Percentiles rank a stretch among this genome's conserved stretches.
These are phyloP conservation scores for Lates japonicus DNA, from an alignment of 2,797 vertebrate species.

Conservation along the genomic window DNA sequence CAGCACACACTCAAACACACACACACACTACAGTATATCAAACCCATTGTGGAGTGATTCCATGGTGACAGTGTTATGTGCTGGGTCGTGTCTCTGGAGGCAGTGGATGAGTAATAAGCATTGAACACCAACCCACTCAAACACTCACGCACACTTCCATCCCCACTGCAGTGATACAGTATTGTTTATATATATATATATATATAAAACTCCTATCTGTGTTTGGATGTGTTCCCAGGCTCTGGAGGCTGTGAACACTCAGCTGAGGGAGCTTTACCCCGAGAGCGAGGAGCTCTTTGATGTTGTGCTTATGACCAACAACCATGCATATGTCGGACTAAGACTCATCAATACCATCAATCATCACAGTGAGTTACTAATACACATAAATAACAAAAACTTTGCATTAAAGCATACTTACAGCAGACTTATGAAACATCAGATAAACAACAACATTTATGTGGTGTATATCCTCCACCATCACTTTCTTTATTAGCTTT, in stretches of 20 bases:
- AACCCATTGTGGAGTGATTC: not conserved
- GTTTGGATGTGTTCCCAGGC: conserved; percentile 83
- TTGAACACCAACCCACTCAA: conserved; percentile 32
- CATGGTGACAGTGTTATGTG: conserved; percentile 7
- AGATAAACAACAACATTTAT: no score
- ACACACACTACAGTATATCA: not conserved
- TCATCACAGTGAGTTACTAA: conserved; percentile 89
- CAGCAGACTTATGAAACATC: not conserved
- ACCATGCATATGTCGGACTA: conserved; percentile 94
- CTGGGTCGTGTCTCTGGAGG: conserved; percentile 41
- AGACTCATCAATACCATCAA: conserved; percentile 98
- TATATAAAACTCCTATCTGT: not conserved
- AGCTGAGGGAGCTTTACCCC: conserved; percentile 92
- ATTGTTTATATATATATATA: not conserved
- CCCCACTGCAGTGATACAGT: not conserved
- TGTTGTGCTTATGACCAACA: conserved; percentile 97
- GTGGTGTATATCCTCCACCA: not conserved
- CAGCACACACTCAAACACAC: conserved; percentile 9
- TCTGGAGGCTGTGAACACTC: conserved; percentile 92
- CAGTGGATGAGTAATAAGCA: conserved; percentile 24
- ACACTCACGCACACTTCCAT: conserved; percentile 2
- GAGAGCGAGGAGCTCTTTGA: conserved; percentile 96
- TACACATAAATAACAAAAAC: not conserved
- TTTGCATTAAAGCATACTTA: not conserved
- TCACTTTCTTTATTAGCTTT: not conserved